These are phyloP conservation scores for Gavia stellata DNA, from an alignment of 2,113 vertebrate species.

Conservation along the genomic window DNA sequence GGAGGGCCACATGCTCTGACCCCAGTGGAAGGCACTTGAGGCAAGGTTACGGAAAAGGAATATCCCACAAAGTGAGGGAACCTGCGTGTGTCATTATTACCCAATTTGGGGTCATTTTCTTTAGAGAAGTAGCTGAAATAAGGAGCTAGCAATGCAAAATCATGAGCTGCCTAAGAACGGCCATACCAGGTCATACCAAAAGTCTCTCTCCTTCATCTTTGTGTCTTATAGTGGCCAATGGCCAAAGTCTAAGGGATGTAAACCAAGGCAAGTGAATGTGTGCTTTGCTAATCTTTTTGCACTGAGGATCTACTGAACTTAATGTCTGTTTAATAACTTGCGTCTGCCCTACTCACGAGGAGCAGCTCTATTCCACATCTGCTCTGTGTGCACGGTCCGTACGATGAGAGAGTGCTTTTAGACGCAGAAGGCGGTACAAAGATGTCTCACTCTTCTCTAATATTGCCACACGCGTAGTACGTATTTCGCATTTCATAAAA, in stretches of 20 bases:
- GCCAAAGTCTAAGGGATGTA: neutral
- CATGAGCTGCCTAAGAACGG: neutral
- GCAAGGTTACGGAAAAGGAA: neutral
- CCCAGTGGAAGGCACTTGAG: neutral
- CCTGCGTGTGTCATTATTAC: accelerated
- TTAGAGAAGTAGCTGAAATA: neutral
- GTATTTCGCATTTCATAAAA: neutral
- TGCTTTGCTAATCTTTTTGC: neutral
- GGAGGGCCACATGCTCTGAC: neutral
- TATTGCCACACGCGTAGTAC: accelerated
- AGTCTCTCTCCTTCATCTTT: neutral
- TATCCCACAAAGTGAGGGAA: neutral
- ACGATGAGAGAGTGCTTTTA: too few relatives aligned
- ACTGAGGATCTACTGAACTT: neutral
- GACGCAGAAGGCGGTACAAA: neutral
- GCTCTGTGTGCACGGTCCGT: too few relatives aligned
- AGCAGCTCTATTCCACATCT: accelerated
- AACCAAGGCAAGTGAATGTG: neutral
- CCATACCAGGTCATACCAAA: neutral
- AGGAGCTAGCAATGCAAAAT: neutral
- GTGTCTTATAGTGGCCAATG: neutral
- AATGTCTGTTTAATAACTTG: accelerated
- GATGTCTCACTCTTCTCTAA: neutral
- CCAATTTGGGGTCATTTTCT: neutral
- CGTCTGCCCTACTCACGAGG: neutral